Conservation (phyloP, 1,140 invertebrate genomes). For the Lucilia sericata region DNA sequence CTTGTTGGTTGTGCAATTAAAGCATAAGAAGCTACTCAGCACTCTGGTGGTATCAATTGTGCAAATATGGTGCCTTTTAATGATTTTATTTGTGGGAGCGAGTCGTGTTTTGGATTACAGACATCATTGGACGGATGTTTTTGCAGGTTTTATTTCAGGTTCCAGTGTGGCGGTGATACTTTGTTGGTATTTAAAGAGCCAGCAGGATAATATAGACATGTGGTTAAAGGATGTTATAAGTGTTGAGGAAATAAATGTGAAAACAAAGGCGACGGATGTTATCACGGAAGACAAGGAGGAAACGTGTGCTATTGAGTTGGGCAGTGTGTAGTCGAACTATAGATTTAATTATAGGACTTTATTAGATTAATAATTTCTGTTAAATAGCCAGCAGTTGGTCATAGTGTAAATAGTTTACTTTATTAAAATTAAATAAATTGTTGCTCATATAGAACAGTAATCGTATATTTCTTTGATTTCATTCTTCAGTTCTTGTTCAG, state of each 20-base stretch:
- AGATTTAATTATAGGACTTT: too few relatives aligned
- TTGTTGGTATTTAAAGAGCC: background rate
- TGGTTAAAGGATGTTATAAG: background rate
- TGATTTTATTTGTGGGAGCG: conserved; percentile 70
- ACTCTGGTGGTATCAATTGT: background rate
- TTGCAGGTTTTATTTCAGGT: conserved; percentile 72
- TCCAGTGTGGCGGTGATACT: background rate
- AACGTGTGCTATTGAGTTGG: background rate
- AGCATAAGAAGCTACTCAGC: background rate
- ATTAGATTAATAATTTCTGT: too few relatives aligned
- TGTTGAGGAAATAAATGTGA: background rate
- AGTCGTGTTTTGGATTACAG: conserved; percentile 95
- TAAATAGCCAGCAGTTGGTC: too few relatives aligned
- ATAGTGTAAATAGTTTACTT: too few relatives aligned
- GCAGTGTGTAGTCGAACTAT: too few relatives aligned
- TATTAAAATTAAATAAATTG: too few relatives aligned
- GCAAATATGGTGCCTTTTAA: background rate
- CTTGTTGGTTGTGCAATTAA: too few relatives aligned
- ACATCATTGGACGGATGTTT: conserved; percentile 86
- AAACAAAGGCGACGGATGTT: background rate
- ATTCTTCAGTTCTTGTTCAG: too few relatives aligned
- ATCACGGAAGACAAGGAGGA: background rate
- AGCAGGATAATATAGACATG: background rate
- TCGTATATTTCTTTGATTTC: too few relatives aligned
- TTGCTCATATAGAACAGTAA: too few relatives aligned